These are phyloP conservation scores for Eufriesea mexicana DNA, from an alignment of 1,140 invertebrate species.

Conservation along the genomic window DNA sequence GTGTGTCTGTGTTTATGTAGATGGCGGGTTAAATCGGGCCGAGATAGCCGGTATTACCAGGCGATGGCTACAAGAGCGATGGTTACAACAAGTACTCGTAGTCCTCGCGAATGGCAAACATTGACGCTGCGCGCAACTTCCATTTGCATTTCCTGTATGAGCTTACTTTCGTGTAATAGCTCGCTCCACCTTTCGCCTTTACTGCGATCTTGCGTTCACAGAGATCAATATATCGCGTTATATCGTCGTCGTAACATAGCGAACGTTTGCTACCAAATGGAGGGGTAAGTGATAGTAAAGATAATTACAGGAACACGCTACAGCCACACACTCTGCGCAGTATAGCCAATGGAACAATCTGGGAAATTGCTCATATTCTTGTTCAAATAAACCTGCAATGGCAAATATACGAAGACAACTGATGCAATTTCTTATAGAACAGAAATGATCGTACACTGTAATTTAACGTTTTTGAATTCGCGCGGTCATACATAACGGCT, in stretches of 20 bases:
- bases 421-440: neutral
- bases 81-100: constrained; percentile 6
- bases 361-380: neutral
- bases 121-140: constrained; percentile 38
- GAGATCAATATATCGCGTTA: constrained; percentile 4
- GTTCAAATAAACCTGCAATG: neutral
- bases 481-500: no score
- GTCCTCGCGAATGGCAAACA: constrained; percentile 43
- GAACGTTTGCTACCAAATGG: constrained; percentile 1
- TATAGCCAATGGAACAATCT: neutral
- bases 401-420: neutral
- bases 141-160: constrained; percentile 24
- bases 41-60: constrained; percentile 21
- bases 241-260: neutral
- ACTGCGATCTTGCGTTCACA: no score
- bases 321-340: neutral
- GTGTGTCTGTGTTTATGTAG: constrained; percentile 5
- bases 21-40: constrained; percentile 18
- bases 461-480: no score
- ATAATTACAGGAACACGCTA: neutral
- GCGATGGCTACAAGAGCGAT: constrained; percentile 10
- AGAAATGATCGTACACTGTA: no score
- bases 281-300: neutral
- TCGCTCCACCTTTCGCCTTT: no score
- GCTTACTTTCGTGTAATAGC: neutral